These are phyloP conservation scores for Adrianichthys oophorus DNA, from an alignment of 2,797 vertebrate genomes.

Conservation along the genomic window DNA sequence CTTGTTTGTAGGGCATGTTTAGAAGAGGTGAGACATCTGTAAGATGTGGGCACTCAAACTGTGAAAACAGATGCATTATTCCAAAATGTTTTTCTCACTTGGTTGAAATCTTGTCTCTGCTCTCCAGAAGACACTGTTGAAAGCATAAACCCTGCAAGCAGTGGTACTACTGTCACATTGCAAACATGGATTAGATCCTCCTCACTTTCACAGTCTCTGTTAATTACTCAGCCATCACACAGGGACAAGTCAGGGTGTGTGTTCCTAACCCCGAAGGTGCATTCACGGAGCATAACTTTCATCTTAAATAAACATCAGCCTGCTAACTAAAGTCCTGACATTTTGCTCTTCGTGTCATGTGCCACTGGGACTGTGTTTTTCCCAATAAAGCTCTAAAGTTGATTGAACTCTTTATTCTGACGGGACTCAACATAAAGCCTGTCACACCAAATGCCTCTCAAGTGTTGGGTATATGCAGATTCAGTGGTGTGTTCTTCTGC, in stretches of 20 bases:
- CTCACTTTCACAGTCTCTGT: conserved; percentile 30
- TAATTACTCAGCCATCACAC: conserved; percentile 54
- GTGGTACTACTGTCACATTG: conserved; percentile 21
- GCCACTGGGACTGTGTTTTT: conserved; percentile 19
- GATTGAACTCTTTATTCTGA: too few species aligned
- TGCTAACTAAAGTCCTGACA: conserved; percentile 64
- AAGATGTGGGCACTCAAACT: conserved; percentile 46
- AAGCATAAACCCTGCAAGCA: conserved; percentile 21
- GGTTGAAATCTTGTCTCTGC: conserved; percentile 49
- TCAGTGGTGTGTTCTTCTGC: conserved; percentile 6
- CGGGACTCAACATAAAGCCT: too few species aligned
- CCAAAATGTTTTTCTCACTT: conserved; percentile 29
- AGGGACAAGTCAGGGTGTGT: conserved; percentile 52
- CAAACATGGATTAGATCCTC: conserved; percentile 33
- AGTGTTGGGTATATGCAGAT: background rate
- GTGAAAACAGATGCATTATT: conserved; percentile 51
- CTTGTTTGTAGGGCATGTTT: conserved; percentile 28
- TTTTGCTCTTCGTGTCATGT: conserved; percentile 29
- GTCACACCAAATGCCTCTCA: too few species aligned
- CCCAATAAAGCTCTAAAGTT: too few species aligned
- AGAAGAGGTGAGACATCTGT: conserved; percentile 25
- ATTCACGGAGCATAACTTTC: conserved; percentile 62
- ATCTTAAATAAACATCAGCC: conserved; percentile 61
- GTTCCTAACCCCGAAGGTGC: conserved; percentile 58
- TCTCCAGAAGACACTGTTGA: conserved; percentile 22